A percentile compares a stretch with the other conserved stretches of the same genome.
Evolutionary conservation across 1,140 invertebrate genomes (phyloP).

Genomic region (Trialeurodes vaporariorum): DNA sequence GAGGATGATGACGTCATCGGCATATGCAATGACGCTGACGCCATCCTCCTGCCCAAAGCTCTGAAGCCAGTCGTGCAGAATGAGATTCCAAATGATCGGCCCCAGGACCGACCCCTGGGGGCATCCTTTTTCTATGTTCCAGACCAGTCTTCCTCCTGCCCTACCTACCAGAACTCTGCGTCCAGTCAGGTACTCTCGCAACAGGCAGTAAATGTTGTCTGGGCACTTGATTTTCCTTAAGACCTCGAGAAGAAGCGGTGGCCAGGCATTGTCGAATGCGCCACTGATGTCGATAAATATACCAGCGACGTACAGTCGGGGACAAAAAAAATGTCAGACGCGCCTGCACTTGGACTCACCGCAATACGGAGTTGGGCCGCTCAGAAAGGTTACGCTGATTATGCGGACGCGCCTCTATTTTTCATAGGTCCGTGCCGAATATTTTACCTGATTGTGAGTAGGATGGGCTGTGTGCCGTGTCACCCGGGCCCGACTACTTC

Average conservation of each 20-base stretch:
- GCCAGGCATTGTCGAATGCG: conserved; percentile 14
- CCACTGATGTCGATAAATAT: conserved; percentile 12
- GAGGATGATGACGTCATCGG: background rate
- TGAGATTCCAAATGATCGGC: background rate
- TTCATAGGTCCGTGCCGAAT: no score
- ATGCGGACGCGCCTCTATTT: no score
- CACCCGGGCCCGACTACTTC: no score
- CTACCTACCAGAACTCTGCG: background rate
- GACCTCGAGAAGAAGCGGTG: conserved; percentile 6
- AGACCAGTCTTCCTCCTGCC: background rate
- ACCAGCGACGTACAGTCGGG: background rate
- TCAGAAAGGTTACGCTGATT: no score
- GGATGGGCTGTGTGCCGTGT: no score
- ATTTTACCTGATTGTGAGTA: no score
- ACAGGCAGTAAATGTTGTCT: background rate
- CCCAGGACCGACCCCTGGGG: background rate
- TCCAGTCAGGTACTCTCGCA: background rate
- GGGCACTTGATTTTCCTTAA: background rate
- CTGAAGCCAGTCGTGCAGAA: background rate
- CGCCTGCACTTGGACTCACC: no score
- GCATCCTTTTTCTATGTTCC: background rate
- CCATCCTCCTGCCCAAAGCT: no score
- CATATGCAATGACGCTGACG: background rate
- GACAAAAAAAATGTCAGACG: no score
- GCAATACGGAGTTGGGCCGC: no score